Evolutionary conservation across 2,888 invertebrate genomes (phyloP).

Genomic region (Tachina fera): DNA sequence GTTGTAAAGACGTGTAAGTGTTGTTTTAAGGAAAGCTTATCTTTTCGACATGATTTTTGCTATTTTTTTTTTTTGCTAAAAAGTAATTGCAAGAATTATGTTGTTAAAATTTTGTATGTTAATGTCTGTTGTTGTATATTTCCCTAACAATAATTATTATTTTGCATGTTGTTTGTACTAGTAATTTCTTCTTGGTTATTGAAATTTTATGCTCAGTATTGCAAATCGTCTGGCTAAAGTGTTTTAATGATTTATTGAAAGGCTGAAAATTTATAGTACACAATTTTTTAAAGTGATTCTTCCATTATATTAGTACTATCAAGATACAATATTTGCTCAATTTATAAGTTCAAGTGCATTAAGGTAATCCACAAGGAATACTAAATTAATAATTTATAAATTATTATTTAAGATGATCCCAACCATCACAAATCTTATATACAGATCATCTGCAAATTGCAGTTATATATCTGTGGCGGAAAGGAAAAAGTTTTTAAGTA

Average conservation of each 20-base stretch:
- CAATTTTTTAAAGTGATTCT: background rate
- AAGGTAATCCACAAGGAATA: no score
- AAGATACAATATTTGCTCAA: no score
- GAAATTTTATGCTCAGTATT: slow-evolving; percentile 37
- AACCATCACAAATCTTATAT: no score
- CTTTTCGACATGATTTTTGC: slow-evolving; percentile 50
- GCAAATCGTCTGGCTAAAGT: slow-evolving; percentile 47
- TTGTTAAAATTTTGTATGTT: slow-evolving; percentile 45
- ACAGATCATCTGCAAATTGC: no score
- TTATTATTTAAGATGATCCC: no score
- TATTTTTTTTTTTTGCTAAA: slow-evolving; percentile 25
- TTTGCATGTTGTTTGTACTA: slow-evolving; percentile 51
- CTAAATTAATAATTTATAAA: no score
- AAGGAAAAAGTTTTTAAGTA: no score
- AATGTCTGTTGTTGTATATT: slow-evolving; percentile 14
- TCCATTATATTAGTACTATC: background rate
- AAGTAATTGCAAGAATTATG: slow-evolving; percentile 70
- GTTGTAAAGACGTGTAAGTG: slow-evolving; percentile 35
- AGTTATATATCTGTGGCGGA: no score
- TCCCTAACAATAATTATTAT: slow-evolving; percentile 45
- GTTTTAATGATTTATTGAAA: slow-evolving; percentile 63
- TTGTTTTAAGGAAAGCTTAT: slow-evolving; percentile 56
- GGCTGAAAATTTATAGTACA: slow-evolving; percentile 20
- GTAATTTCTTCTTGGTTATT: slow-evolving; percentile 23
- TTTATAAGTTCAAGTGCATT: background rate